Base-by-base conservation (phyloP, 1,140 invertebrate genomes). In the Sycophila sp. region DNA sequence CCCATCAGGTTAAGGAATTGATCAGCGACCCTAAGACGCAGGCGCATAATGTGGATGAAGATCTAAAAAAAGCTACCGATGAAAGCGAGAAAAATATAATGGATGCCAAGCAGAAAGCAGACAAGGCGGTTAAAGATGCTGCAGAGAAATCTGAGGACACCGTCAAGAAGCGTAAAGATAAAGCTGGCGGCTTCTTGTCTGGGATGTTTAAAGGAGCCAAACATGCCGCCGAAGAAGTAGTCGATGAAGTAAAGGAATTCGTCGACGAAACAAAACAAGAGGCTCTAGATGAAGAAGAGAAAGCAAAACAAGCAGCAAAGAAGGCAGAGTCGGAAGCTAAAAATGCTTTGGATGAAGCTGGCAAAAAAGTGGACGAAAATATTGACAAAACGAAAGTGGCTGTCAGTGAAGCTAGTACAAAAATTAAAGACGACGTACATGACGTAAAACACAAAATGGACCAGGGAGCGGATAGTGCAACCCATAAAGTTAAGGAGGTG, bases 171-270 rank as follows among this genome's bases (percentile, higher is more conserved):
- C 60, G 71, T 2, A 78, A 81, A 10, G 71, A 76, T 0, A 76
- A 77, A 32, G 36, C 26, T 13, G 42, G 66, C 7, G 74, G 79
- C 5, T 79, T 78, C 19, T 34, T 78, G 0, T 77, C 77, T 0
- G 77, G 76, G 0, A 53, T 78, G 2, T 72, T 77, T 15, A 77
- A 78, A 45, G 74, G 75, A 7, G 58, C 74, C 0, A 79, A 80
- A 32, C 72, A 80, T 6, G n/a, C n/a, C n/a, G n/a, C n/a, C n/a
- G 80, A 81, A 11, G 79, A 81, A n/a, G 63, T 81, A n/a, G 73
- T 78, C 0, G 81, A 81, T 11, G 80, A 80, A 0, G 71, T 82
- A 0, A 77, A 81, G 42, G 80, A 83, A 28, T 79, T 38, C 80
- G 60, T 77, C 10, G 77, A 78, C 6, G 76, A 13, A 40, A 59